These are phyloP conservation scores for Phania funesta DNA, from an alignment of 2,888 invertebrate genomes.

Conservation along the genomic window DNA sequence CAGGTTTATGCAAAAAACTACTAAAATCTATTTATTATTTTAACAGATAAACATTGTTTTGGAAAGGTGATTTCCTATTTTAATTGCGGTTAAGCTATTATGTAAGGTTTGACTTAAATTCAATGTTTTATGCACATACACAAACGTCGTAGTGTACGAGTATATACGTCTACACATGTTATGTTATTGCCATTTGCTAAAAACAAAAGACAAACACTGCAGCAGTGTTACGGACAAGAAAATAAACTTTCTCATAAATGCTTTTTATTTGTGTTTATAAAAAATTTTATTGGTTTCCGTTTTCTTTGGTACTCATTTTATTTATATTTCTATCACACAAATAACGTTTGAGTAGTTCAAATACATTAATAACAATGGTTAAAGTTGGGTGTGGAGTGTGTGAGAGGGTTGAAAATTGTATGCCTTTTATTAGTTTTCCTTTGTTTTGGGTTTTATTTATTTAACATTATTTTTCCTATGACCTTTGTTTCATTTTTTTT, in stretches of 20 bases:
- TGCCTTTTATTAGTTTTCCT: no score
- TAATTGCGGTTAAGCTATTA: conserved; percentile 63
- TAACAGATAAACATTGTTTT: conserved; percentile 49
- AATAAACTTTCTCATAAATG: conserved; percentile 34
- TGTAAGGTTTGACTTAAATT: conserved; percentile 43
- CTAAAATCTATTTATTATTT: conserved; percentile 18
- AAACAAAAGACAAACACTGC: no score
- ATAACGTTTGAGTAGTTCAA: conserved; percentile 17
- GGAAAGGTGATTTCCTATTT: conserved; percentile 63
- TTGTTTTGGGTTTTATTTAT: no score
- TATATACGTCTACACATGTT: no score
- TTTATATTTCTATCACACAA: conserved; percentile 8
- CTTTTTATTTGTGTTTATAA: no score
- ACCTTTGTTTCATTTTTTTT: no score
- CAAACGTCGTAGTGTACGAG: background rate
- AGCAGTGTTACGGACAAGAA: no score
- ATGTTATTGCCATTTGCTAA: background rate
- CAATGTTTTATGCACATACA: background rate
- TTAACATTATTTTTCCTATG: no score
- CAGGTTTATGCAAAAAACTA: background rate
- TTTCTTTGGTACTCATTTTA: background rate
- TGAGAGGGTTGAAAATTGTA: conserved; percentile 37
- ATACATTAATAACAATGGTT: no score
- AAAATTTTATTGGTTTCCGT: conserved; percentile 51
- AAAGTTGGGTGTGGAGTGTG: background rate